phyloP scores from a whole-genome alignment of 1,140 invertebrate genomes.

The Bombus picipes region DNA sequence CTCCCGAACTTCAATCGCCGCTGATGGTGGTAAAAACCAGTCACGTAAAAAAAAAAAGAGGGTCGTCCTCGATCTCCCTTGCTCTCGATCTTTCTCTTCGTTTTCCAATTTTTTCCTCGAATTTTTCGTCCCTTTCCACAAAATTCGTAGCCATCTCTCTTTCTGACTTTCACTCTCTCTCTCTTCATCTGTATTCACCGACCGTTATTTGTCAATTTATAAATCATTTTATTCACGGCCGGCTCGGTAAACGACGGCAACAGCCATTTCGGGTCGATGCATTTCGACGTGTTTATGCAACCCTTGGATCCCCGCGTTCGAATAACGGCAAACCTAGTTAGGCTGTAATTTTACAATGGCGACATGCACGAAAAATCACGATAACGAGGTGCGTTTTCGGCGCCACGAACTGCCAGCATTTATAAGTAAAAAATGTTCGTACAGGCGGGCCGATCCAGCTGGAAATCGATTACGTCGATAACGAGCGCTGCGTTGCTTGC shows the following conservation, averaged over 20 bases:
- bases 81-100: constrained; percentile 10
- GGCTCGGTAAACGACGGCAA: constrained; percentile 29
- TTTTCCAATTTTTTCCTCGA: constrained; percentile 18
- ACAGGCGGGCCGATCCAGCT: constrained; percentile 1
- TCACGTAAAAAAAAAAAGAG: constrained; percentile 14
- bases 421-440: constrained; percentile 61
- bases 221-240: constrained; percentile 70
- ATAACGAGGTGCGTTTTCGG: constrained; percentile 61
- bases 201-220: constrained; percentile 64
- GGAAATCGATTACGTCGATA: constrained; percentile 53
- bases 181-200: background rate
- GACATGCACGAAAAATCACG: constrained; percentile 67
- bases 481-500: constrained; percentile 48
- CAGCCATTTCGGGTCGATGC: constrained; percentile 27
- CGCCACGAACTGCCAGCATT: constrained; percentile 25
- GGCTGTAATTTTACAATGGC: constrained; percentile 37
- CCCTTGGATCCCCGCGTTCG: background rate
- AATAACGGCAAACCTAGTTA: constrained; percentile 47
- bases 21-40: constrained; percentile 9
- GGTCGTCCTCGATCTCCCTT: background rate
- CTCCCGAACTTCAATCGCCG: constrained; percentile 61
- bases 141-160: background rate
- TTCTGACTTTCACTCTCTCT: background rate
- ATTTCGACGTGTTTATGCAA: constrained; percentile 17
- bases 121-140: background rate